Evolutionary conservation across 2,888 invertebrate species (phyloP), one percentile per base, ranked within the genome.

Genomic region (Pristionchus japonicus): DNA sequence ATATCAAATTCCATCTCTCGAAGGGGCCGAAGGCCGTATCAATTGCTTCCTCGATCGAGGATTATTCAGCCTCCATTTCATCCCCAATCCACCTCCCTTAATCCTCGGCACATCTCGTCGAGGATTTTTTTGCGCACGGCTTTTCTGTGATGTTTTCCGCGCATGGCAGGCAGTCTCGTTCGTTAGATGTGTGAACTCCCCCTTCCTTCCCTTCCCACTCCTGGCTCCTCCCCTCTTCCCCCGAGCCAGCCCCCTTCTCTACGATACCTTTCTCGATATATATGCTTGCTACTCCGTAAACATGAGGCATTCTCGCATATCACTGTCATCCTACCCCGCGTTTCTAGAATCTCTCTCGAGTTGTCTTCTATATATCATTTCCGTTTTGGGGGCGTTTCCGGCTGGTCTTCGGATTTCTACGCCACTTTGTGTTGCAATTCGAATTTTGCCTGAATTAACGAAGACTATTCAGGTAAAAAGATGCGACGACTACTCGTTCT

Each of bases 141-240:
- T 31, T 40, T 37, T 37, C 40, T 74, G 20, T 40, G 74, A n/a
- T 6, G 77, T 13, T 27, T 31, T 34, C 34, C 67, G 15, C 27
- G 4, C 67, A 20, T 64, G 27, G 27, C 23, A 23, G n/a, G 47
- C 43, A 7, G 20, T 11, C 70, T 74, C 34, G 40, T 77, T 43
- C 23, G 37, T 17, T 20, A 77, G 80, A 47, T 43, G 80, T 31
- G 47, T 80, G 80, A 47, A 80, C 70, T 70, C 70, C 37, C 37
- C 31, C 9, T 20, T 67, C n/a, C 70, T 34, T 70, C 70, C 37
- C 40, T 40, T 43, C 43, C n/a, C n/a, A 23, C n/a, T n/a, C n/a
- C n/a, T 3, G 49, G n/a, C 43, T 82, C 52, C 82, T 57, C 52
- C 52, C 82, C 64, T 84, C 85, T 15, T 27, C 40, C 85, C 40